Conservation (phyloP, 2,113 vertebrate species). For the Myiagra hebetior region DNA sequence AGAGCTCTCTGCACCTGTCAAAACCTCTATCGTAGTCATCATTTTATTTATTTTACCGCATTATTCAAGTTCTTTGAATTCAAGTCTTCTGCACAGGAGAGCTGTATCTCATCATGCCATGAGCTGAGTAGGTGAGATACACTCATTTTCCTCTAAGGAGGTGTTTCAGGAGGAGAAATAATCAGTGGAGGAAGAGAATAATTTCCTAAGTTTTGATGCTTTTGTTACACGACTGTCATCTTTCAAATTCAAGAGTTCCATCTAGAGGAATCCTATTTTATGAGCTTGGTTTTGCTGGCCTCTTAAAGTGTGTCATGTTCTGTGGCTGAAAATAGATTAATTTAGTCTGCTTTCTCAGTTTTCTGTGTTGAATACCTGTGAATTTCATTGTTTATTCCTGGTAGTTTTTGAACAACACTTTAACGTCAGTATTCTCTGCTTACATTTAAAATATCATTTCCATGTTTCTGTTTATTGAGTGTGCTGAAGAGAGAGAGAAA, state of each 20-base stretch:
- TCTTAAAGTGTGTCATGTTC: not conserved
- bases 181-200: not conserved
- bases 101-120: not conserved
- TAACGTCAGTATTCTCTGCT: not conserved
- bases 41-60: conserved; percentile 4
- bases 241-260: conserved; percentile 51
- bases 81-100: not conserved
- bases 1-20: not conserved
- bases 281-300: not conserved
- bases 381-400: not conserved
- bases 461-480: not conserved
- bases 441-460: not conserved
- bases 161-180: conserved; percentile 3
- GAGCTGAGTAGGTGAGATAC: conserved; percentile 25
- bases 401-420: not conserved
- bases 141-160: not conserved
- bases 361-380: not conserved
- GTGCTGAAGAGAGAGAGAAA: not conserved
- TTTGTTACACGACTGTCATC: not conserved
- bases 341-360: not conserved
- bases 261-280: conserved; percentile 51
- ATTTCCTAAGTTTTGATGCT: conserved; percentile 13
- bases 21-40: not conserved
- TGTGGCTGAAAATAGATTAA: not conserved
- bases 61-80: conserved; percentile 35